Percentiles rank a stretch among this genome's conserved stretches.
Conservation (phyloP, 2,888 invertebrate genomes). For the Alloplasta piceator region DNA sequence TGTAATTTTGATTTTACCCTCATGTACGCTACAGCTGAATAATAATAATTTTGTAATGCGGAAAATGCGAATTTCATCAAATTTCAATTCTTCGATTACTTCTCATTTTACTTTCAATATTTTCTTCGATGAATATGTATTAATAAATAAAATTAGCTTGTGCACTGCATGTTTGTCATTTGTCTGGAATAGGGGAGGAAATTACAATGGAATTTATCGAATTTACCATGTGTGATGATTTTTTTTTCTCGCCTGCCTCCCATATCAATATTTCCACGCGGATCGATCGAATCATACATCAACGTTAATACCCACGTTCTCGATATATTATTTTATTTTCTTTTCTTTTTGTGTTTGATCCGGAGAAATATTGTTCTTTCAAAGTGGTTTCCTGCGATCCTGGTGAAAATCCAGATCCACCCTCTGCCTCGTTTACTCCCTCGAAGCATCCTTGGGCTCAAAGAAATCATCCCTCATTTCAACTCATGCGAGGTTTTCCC, state of each 20-base stretch:
- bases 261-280: slow-evolving; percentile 26
- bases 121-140: too few species aligned
- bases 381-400: slow-evolving; percentile 39
- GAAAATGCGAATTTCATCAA: too few species aligned
- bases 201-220: too few species aligned
- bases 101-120: too few species aligned
- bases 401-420: slow-evolving; percentile 54
- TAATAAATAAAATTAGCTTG: too few species aligned
- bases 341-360: slow-evolving; percentile 5
- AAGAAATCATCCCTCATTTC: slow-evolving; percentile 27
- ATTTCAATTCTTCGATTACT: too few species aligned
- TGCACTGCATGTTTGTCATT: too few species aligned
- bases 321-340: slow-evolving; percentile 25
- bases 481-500: background rate
- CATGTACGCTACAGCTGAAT: too few species aligned
- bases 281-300: slow-evolving; percentile 43
- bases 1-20: too few species aligned
- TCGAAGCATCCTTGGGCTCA: slow-evolving; percentile 29
- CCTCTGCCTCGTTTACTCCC: slow-evolving; percentile 22
- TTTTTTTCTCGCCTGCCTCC: background rate
- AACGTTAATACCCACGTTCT: slow-evolving; percentile 33
- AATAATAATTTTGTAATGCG: too few species aligned
- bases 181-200: too few species aligned
- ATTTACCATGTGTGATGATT: background rate
- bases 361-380: slow-evolving; percentile 52